A percentile compares a stretch with the other conserved stretches of the same genome.
Conservation (phyloP, 2,888 invertebrate species). For the Drosophila yooni region DNA sequence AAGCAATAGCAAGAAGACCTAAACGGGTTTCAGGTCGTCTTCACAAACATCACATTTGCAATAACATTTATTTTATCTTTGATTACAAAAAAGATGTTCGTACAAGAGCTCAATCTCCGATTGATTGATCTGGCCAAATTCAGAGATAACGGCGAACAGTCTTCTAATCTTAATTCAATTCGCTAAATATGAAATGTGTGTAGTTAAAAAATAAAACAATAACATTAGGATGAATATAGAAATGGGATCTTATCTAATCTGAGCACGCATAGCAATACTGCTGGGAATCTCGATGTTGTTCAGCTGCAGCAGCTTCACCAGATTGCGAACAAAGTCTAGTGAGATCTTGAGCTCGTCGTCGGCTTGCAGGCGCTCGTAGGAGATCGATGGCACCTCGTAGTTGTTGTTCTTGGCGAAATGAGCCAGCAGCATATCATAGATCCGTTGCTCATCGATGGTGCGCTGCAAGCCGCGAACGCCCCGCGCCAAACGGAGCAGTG, state of each 20-base stretch:
- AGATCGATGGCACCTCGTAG: conserved; percentile 79
- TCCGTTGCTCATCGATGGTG: conserved; percentile 80
- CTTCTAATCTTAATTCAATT: neutral
- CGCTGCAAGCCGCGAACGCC: conserved; percentile 81
- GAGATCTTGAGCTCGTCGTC: conserved; percentile 82
- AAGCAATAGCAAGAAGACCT: neutral
- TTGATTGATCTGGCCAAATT: neutral
- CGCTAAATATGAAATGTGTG: conserved; percentile 16
- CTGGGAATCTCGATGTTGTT: conserved; percentile 84
- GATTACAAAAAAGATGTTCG: neutral
- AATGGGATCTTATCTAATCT: conserved; percentile 62
- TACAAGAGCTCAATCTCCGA: neutral
- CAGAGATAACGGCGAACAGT: neutral
- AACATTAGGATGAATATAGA: conserved; percentile 11
- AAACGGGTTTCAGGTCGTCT: neutral
- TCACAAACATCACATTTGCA: neutral
- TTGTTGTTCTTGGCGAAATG: conserved; percentile 81
- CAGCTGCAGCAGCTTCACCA: conserved; percentile 81
- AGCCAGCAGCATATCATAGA: conserved; percentile 82
- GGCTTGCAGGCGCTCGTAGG: conserved; percentile 79
- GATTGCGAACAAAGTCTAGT: conserved; percentile 77
- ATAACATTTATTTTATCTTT: neutral
- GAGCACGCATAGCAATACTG: conserved; percentile 82
- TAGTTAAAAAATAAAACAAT: conserved; percentile 10
- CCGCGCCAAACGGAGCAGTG: conserved; percentile 81